Conservation (phyloP, 2,797 vertebrate species). For the Onychomys arenicola region DNA sequence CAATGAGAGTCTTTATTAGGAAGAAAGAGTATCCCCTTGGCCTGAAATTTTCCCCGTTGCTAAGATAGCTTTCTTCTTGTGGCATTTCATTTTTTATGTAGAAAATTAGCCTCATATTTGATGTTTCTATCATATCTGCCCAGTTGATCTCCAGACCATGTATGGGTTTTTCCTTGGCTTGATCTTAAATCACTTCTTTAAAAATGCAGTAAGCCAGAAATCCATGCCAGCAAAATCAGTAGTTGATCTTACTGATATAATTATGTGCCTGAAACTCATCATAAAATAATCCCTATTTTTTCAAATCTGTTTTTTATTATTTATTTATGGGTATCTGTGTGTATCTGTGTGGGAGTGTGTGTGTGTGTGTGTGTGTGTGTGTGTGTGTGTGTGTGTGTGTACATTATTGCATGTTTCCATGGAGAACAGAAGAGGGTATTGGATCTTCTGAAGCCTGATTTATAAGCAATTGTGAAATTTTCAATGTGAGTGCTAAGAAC, state of each 20-base stretch:
- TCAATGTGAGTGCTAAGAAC: background rate
- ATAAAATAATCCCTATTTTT: background rate
- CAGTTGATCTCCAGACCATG: background rate
- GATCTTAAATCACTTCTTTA: slow-evolving; percentile 1
- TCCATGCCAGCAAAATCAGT: background rate
- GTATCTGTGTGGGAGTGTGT: background rate
- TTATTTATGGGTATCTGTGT: background rate
- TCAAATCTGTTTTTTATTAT: background rate
- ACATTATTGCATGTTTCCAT: background rate
- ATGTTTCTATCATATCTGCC: background rate
- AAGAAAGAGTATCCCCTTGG: background rate
- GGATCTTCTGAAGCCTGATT: background rate
- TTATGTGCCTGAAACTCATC: background rate
- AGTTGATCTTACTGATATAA: background rate
- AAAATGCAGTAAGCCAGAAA: slow-evolving; percentile 36
- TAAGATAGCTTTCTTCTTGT: background rate
- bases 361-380: no score
- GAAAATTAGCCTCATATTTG: background rate
- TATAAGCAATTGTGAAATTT: background rate
- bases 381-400: no score
- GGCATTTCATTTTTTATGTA: slow-evolving; percentile 28
- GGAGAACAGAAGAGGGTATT: background rate
- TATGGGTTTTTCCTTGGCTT: background rate
- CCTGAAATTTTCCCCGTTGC: background rate
- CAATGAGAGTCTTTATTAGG: background rate